Evolutionary conservation across 1,140 invertebrate genomes (phyloP).

Genomic region (Drosophila kurseongensis): DNA sequence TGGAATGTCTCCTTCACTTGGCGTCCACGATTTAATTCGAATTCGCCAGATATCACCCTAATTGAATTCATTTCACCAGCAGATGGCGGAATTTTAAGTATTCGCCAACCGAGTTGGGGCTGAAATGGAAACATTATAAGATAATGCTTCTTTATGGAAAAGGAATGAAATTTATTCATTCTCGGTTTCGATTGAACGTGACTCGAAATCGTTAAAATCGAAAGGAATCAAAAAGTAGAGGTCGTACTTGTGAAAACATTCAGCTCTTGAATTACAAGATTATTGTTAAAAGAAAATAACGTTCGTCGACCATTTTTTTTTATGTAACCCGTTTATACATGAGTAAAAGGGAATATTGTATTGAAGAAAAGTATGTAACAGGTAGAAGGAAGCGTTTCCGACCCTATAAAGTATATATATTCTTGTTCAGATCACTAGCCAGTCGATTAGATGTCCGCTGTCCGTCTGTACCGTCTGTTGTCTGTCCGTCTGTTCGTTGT

Average conservation of each 20-base stretch:
- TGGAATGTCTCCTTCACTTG: slow-evolving; percentile 20
- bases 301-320: background rate
- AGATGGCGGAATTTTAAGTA: slow-evolving; percentile 23
- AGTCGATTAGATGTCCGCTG: too few relatives aligned
- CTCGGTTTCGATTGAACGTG: slow-evolving; percentile 31
- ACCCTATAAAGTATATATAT: too few relatives aligned
- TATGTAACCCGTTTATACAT: too few relatives aligned
- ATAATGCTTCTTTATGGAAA: slow-evolving; percentile 22
- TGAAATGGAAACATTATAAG: slow-evolving; percentile 32
- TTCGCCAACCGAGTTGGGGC: slow-evolving; percentile 4
- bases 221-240: slow-evolving; percentile 14
- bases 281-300: slow-evolving; percentile 1
- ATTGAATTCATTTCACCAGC: slow-evolving; percentile 48
- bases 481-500: too few relatives aligned
- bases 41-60: slow-evolving; percentile 32
- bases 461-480: too few relatives aligned
- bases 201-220: slow-evolving; percentile 17
- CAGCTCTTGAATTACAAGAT: slow-evolving; percentile 12
- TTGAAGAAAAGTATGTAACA: too few relatives aligned
- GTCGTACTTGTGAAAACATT: slow-evolving; percentile 24
- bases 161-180: slow-evolving; percentile 45
- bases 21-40: slow-evolving; percentile 32
- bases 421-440: too few relatives aligned
- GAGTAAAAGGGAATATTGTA: too few relatives aligned
- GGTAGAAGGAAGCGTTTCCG: too few relatives aligned